Percentiles rank a stretch among this genome's conserved stretches.
Conservation (phyloP, 2,113 vertebrate genomes). For the Eonycteris spelaea region DNA sequence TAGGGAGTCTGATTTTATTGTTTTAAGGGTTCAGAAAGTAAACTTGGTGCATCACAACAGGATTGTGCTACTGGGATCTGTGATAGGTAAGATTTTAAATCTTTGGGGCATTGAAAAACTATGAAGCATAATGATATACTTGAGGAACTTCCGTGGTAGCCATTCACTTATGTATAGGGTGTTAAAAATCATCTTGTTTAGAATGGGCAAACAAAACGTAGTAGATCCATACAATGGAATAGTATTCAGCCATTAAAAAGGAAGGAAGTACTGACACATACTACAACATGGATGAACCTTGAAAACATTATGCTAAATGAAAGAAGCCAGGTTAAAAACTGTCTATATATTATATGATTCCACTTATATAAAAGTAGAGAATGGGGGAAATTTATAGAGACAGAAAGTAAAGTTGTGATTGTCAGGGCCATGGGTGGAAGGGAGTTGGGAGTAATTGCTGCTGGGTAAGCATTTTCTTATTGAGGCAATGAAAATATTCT, state of each 20-base stretch:
- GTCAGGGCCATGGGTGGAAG: background rate
- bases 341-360: background rate
- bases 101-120: background rate
- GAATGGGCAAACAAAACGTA: background rate
- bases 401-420: background rate
- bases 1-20: background rate
- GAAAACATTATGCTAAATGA: background rate
- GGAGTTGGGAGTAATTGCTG: background rate
- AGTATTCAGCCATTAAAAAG: background rate
- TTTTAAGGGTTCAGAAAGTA: background rate
- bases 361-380: background rate
- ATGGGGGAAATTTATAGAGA: background rate
- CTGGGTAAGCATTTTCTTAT: background rate
- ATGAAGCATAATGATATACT: background rate
- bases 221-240: background rate
- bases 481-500: background rate
- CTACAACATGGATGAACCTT: background rate
- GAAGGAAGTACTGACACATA: accelerated
- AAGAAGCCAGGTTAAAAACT: background rate
- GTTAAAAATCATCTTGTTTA: background rate
- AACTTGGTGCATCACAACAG: background rate
- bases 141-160: background rate
- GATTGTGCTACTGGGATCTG: background rate
- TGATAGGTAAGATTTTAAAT: background rate
- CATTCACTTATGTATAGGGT: background rate